Percentiles rank a stretch among this genome's conserved stretches.
Conservation (phyloP, 2,888 invertebrate genomes). For the Himalopsyche japonica region DNA sequence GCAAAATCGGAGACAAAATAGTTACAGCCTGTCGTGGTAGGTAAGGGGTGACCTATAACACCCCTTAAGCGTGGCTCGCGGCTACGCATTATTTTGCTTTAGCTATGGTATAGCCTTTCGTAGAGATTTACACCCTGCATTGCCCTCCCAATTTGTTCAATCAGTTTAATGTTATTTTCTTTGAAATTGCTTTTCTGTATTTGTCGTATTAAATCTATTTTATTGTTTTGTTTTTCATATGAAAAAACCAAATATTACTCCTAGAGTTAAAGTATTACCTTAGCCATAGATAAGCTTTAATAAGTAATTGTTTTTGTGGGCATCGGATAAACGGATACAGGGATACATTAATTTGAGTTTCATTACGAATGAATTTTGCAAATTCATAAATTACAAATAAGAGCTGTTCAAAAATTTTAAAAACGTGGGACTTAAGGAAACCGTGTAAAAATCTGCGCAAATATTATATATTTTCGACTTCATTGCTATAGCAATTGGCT, state of each 20-base stretch:
- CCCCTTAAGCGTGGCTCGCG: constrained; percentile 6
- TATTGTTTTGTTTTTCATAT: neutral
- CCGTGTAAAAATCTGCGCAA: too few species aligned
- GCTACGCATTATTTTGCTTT: constrained; percentile 14
- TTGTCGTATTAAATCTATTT: neutral
- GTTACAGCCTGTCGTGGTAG: neutral
- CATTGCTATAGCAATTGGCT: too few species aligned
- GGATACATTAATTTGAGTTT: too few species aligned
- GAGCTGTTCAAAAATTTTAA: too few species aligned
- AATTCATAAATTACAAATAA: too few species aligned
- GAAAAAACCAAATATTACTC: neutral
- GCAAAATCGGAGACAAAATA: neutral
- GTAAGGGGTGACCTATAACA: neutral
- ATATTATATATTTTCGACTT: too few species aligned
- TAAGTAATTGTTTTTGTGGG: neutral
- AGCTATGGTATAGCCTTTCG: constrained; percentile 11
- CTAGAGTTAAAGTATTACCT: neutral
- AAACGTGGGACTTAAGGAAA: too few species aligned
- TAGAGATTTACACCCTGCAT: neutral
- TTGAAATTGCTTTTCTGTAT: constrained; percentile 26
- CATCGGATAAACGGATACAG: too few species aligned
- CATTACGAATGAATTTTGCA: too few species aligned
- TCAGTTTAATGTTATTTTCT: constrained; percentile 27
- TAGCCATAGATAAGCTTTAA: neutral
- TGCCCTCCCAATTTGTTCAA: constrained; percentile 7